Conservation (phyloP, 2,797 vertebrate species). For the Poliocrania exsul region DNA sequence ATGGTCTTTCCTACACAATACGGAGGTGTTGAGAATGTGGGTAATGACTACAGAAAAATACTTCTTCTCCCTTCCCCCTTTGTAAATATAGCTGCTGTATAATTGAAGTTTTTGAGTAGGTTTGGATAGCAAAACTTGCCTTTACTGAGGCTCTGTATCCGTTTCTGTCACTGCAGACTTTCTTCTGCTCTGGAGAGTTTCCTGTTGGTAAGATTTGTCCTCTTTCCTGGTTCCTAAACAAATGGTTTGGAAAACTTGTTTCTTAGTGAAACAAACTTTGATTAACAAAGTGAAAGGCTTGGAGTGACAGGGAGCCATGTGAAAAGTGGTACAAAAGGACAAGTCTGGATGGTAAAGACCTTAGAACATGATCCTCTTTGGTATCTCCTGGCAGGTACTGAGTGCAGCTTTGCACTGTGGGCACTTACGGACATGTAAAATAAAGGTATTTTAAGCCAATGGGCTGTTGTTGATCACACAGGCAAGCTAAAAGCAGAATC, state of each 20-base stretch:
- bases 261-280: background rate
- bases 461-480: background rate
- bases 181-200: background rate
- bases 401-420: background rate
- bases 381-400: background rate
- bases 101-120: background rate
- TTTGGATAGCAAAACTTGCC: background rate
- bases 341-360: background rate
- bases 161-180: background rate
- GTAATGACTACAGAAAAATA: background rate
- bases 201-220: background rate
- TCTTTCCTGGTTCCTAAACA: background rate
- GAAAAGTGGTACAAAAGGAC: background rate
- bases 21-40: background rate
- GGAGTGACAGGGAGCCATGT: background rate
- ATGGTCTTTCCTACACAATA: background rate
- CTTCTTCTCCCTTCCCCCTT: fast-evolving
- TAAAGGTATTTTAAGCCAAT: background rate
- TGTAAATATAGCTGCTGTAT: background rate
- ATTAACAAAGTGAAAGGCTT: background rate
- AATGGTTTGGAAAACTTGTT: background rate
- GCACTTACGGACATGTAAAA: background rate
- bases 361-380: background rate
- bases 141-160: background rate
- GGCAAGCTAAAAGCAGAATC: background rate